Base-by-base conservation (phyloP, 1,140 invertebrate species). In the Pseudoatta argentina region DNA sequence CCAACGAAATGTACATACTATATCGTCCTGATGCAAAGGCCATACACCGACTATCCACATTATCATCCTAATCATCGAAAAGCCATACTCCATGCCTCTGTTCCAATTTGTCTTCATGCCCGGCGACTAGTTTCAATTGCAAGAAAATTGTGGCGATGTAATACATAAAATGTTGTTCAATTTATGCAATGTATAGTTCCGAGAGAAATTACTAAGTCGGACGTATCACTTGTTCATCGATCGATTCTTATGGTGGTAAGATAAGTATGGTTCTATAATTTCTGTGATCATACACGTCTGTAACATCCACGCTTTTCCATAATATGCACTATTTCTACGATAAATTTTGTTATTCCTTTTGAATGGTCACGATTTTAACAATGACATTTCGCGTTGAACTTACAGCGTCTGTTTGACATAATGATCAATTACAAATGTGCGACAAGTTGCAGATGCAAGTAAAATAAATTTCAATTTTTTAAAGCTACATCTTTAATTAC, bases 11-110 rank as follows among this genome's bases (percentile, higher is more conserved):
- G 63, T 71, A 24, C 66, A 71, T 48, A 72, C 3, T 5, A 69
- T 24, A 55, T 72, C 18, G 30, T 82, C 12, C 12, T 72, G n/a
- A 16, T 81, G 51, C 66, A 82, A 72, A 18, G 78, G 78, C 78
- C 78, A 82, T 24, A 71, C 34, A 44, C 66, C 78, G 24, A 82
- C 51, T 57, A 82, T 55, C 51, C 51, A 72, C 78, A 82, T 72
- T 18, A 48, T 44, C 6, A 1, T n/a, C 10, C 78, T 82, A 57
- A 71, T 59, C 30, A 51, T 16, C 3, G 55, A 57, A 21, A 82
- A 82, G 3, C 78, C 64, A 57, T 82, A 82, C 0, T 82, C 64
- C 64, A 82, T 82, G 7, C 55, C 78, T 10, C 30, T 72, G 53
- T 82, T 82, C 78, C 78, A 82, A 39, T 39, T 57, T 71, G 30